Conservation (phyloP, 1,140 invertebrate genomes). For the Drosophila ironensis region DNA sequence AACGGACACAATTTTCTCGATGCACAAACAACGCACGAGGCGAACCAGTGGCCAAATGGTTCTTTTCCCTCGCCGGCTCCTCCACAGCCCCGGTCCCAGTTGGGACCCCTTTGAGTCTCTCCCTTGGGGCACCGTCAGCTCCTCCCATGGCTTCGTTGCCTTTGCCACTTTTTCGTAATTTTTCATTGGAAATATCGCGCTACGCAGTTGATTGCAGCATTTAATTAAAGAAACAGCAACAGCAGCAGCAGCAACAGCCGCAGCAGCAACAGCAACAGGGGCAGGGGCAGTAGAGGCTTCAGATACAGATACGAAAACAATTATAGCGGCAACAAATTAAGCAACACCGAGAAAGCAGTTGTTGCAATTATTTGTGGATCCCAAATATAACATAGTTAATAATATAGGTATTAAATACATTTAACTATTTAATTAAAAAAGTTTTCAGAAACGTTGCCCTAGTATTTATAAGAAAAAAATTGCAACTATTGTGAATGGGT, state of each 20-base stretch:
- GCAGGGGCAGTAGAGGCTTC: conserved; percentile 17
- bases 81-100: background rate
- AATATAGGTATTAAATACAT: background rate
- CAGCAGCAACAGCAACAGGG: conserved; percentile 35
- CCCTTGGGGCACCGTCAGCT: background rate
- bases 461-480: too few relatives aligned
- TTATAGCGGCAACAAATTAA: conserved; percentile 3
- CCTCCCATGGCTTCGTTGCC: conserved; percentile 26
- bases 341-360: background rate
- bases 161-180: conserved; percentile 70
- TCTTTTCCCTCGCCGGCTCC: background rate
- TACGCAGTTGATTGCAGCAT: conserved; percentile 80
- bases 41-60: conserved; percentile 59
- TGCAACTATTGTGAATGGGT: too few relatives aligned
- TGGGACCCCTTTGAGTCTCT: background rate
- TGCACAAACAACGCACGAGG: conserved; percentile 69
- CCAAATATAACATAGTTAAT: background rate
- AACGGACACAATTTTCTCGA: conserved; percentile 76
- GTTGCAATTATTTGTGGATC: too few relatives aligned
- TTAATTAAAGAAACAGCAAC: conserved; percentile 74
- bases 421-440: too few relatives aligned
- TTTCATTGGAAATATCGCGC: conserved; percentile 80
- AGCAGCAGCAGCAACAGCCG: conserved; percentile 22
- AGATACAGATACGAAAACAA: conserved; percentile 11
- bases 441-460: too few relatives aligned